phyloP scores from a whole-genome alignment of 2,113 vertebrate species.

The Megaptera novaeangliae region DNA sequence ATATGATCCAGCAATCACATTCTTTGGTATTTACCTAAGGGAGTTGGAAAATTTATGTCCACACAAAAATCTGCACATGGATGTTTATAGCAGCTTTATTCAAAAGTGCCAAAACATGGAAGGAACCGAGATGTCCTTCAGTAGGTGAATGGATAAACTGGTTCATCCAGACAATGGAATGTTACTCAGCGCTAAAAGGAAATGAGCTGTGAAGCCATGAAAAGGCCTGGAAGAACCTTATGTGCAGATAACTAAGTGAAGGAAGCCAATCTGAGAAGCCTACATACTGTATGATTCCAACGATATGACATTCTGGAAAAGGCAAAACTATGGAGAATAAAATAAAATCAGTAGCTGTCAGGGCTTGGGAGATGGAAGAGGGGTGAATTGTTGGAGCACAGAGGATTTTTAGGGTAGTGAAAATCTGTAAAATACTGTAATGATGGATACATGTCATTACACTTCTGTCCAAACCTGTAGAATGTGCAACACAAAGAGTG shows the following conservation, averaged over 20 bases:
- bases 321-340: neutral
- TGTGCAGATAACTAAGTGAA: neutral
- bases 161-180: neutral
- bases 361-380: no score
- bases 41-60: neutral
- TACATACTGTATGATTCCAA: neutral
- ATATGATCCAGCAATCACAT: no score
- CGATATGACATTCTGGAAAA: neutral
- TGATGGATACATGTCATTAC: neutral
- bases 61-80: no score
- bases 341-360: neutral
- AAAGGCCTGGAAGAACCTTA: neutral
- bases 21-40: neutral
- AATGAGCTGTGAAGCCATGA: neutral
- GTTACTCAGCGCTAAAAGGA: neutral
- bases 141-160: neutral
- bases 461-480: neutral
- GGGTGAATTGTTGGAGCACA: no score
- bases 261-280: neutral
- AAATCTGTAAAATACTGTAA: neutral
- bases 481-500: fast-evolving
- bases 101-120: neutral
- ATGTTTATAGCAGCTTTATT: neutral
- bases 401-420: neutral
- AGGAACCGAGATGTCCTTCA: neutral